These are phyloP conservation scores for Albula glossodonta DNA, from an alignment of 2,113 vertebrate genomes.

Conservation along the genomic window DNA sequence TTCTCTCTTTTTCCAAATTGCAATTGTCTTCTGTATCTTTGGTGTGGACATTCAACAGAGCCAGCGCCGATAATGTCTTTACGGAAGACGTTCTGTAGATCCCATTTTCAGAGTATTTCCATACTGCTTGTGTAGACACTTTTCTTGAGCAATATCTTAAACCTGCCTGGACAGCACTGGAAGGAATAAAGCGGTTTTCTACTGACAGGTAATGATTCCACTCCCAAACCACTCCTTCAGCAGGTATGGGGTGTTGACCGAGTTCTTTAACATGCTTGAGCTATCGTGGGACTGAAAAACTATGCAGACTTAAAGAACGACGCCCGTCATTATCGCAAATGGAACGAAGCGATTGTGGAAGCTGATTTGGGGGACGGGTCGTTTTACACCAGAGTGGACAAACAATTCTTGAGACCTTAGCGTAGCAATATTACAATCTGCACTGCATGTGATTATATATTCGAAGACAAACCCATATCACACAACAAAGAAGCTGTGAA, in stretches of 20 bases:
- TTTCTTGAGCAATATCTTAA: constrained; percentile 35
- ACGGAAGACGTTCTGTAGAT: neutral
- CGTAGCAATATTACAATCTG: neutral
- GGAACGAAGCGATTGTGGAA: neutral
- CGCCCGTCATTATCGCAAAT: neutral
- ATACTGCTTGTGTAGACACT: neutral
- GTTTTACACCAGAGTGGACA: neutral
- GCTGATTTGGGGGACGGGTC: neutral
- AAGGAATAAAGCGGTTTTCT: constrained; percentile 36
- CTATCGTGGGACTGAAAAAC: constrained; percentile 17
- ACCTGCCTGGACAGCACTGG: constrained; percentile 51
- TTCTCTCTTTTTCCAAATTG: neutral
- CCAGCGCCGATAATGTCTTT: neutral
- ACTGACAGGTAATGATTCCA: constrained; percentile 46
- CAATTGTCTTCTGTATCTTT: neutral
- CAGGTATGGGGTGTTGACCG: constrained; percentile 65
- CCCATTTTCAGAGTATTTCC: constrained; percentile 5
- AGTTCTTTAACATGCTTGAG: constrained; percentile 34
- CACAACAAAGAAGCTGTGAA: neutral
- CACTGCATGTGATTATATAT: neutral
- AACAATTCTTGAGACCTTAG: neutral
- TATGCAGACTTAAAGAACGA: neutral
- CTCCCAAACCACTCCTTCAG: constrained; percentile 67
- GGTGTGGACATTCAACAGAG: neutral
- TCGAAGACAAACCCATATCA: neutral